phyloP scores from a whole-genome alignment of 1,140 invertebrate species.

The Hormaphis cornu region DNA sequence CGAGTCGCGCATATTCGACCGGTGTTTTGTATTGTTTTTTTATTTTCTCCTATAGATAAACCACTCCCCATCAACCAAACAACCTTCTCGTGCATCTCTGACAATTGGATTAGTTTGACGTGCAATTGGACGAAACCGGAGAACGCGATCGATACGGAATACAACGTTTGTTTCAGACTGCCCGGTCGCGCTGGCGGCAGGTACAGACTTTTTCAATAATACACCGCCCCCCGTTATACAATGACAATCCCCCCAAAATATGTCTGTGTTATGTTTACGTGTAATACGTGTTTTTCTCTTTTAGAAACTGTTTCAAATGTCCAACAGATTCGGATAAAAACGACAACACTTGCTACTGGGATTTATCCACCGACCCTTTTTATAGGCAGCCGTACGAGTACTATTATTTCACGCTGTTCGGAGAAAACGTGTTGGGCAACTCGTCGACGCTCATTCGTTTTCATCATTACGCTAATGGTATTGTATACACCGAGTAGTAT shows the following conservation, averaged over 20 bases:
- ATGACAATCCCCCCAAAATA: neutral
- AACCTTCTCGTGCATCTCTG: constrained; percentile 56
- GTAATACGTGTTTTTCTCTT: neutral
- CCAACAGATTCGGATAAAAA: constrained; percentile 34
- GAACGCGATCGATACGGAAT: constrained; percentile 49
- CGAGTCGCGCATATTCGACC: neutral
- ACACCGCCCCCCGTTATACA: too few species aligned
- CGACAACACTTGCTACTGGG: constrained; percentile 48
- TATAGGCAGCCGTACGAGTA: constrained; percentile 51
- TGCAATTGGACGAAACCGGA: constrained; percentile 53
- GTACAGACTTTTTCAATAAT: too few species aligned
- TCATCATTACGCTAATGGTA: constrained; percentile 51
- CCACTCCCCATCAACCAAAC: constrained; percentile 45
- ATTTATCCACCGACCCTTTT: constrained; percentile 46
- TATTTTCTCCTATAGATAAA: constrained; percentile 8
- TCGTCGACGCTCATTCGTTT: constrained; percentile 46
- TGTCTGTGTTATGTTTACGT: neutral
- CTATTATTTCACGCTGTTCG: constrained; percentile 49
- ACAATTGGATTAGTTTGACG: constrained; percentile 55
- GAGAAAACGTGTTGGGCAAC: constrained; percentile 49
- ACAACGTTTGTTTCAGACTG: constrained; percentile 47
- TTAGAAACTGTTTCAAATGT: constrained; percentile 36
- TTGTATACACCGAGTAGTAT: neutral
- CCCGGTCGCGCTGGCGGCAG: constrained; percentile 41
- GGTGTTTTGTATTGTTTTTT: neutral